Base-by-base conservation (phyloP, 1,140 invertebrate species). In the Halictus rubicundus region DNA sequence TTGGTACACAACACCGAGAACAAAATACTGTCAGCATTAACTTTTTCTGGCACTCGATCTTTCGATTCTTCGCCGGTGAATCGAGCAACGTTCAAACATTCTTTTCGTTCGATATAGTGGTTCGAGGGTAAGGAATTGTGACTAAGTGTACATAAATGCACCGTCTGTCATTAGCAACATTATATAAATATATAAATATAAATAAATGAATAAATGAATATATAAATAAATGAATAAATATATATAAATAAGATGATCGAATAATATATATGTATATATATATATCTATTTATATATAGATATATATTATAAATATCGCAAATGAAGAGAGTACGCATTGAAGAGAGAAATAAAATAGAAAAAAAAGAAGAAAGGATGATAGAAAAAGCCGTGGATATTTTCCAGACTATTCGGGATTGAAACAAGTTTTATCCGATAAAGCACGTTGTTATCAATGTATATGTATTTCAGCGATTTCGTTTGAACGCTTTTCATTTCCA, bases 111-210 rank as follows among this genome's bases (percentile, higher is more conserved):
- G 25, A 70, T 83, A 84, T 10, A 46, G 80, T 71, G 84, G 80
- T 84, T 79, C 88, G 90, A 91, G 88, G 87, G 85, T 87, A 86
- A 85, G 90, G 88, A 89, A 88, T 88, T 91, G 85, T 86, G 88
- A 89, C 90, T 83, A 90, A 87, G 76, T 93, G 92, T 93, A 93
- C 83, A 93, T 93, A 93, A 89, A 90, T 90, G 89, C 90, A 92
- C 89, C 88, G 88, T 91, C 84, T 90, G 89, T 90, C 89, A 90
- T 89, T 86, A 90, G 88, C 80, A 88, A 86, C 84, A 90, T 90
- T 90, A 89, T 84, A 91, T 82, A 88, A 87, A 90, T 70, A 89
- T 87, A 91, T 82, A 88, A 82, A 88, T 57, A 80, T 71, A 85
- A 77, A 85, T 78, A 83, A 68, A 86, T 76, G 82, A 69, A 68